Percentiles rank a stretch among this genome's conserved stretches.
These are phyloP conservation scores for Brachionus manjavacas DNA, from an alignment of 1,140 invertebrate species.

Conservation along the genomic window DNA sequence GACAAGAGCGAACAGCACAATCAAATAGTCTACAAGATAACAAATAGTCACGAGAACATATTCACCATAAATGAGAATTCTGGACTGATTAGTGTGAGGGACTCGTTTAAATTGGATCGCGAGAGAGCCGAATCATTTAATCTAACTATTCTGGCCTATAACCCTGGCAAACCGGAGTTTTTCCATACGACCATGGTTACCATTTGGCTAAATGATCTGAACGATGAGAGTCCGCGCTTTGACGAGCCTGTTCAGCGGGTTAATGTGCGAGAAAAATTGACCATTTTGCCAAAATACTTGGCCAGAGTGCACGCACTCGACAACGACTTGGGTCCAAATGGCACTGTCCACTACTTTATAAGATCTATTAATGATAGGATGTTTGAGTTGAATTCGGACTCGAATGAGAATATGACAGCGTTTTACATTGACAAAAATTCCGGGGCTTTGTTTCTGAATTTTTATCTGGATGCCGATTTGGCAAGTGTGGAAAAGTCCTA, in stretches of 20 bases:
- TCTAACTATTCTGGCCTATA: slow-evolving; percentile 20
- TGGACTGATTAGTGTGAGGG: background rate
- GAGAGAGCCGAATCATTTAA: slow-evolving; percentile 30
- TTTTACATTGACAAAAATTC: slow-evolving; percentile 1
- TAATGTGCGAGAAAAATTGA: slow-evolving; percentile 12
- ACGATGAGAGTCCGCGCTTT: slow-evolving; percentile 43
- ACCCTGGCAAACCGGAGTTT: slow-evolving; percentile 27
- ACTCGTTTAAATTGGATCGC: slow-evolving; percentile 38
- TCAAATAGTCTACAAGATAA: slow-evolving; percentile 20
- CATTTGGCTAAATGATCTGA: slow-evolving; percentile 39
- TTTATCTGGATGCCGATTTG: background rate
- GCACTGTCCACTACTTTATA: slow-evolving; percentile 26
- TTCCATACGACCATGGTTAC: slow-evolving; percentile 15
- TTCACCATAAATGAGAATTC: background rate
- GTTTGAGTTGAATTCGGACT: background rate
- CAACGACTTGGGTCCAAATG: slow-evolving; percentile 8
- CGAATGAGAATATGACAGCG: background rate
- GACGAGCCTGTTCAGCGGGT: background rate
- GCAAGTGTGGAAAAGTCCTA: background rate
- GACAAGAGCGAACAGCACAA: slow-evolving; percentile 12
- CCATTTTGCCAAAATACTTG: background rate
- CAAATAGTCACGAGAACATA: slow-evolving; percentile 8
- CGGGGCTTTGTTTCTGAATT: background rate
- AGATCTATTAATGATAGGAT: background rate
- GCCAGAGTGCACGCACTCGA: slow-evolving; percentile 11